Evolutionary conservation across 2,113 vertebrate species (phyloP), one percentile per base, ranked within the genome.

Genomic region (Ammodramus savannarum): DNA sequence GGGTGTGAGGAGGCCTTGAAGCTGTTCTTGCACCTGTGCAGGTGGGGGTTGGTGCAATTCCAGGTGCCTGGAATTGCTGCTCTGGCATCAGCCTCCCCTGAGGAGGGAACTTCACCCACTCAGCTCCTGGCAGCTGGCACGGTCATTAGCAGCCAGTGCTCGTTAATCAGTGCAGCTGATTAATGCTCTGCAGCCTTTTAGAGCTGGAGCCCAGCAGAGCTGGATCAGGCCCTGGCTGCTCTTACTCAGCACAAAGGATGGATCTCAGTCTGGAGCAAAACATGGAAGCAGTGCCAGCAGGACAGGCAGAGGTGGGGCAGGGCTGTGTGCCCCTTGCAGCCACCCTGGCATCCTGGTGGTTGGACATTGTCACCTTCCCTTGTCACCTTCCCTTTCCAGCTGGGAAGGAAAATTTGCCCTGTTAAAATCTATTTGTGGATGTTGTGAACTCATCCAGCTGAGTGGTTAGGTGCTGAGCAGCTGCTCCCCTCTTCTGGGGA

Each of bases 261-360:
- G 20, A 19, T 10, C 36, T 89, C 3, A 1, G 15, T 29, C 48
- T 66, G 68, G 39, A 32, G 29, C 18, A 32, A 32, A 20, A 2
- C 16, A 1, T 14, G 14, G 20, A 4, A 41, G 36, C 23, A 22
- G 44, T 9, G 11, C n/a, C 48, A 81, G 49, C 39, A 76, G 80
- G 29, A 16, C 26, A 7, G 8, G 57, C 31, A 44, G 51, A 49
- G 79, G 36, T 44, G 8, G 38, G 65, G 51, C n/a, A 23, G 73
- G 1, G 4, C 38, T 0, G 0, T 16, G 57, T 12, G 81, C 29
- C 5, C 12, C 36, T 14, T 21, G 49, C 26, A 72, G 59, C 14
- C 32, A 32, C 29, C 61, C 51, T 0, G 6, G 20, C 69, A 6
- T 39, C 0, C 0, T 34, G 77, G 17, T 61, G 46, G 7, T 39